Base-by-base conservation (phyloP, 2,888 invertebrate genomes). In the Fragum fragum region DNA sequence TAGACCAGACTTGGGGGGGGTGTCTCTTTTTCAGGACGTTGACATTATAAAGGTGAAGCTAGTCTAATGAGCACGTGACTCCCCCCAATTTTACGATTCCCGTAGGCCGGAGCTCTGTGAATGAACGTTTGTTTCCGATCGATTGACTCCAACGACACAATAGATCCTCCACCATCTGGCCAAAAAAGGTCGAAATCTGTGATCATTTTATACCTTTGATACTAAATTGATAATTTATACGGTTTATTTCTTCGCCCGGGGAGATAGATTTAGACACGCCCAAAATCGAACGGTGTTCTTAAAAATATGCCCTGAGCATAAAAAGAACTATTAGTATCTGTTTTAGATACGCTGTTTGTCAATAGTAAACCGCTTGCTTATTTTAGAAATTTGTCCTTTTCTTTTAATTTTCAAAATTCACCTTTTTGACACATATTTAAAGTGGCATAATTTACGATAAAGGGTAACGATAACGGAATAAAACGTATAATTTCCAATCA, bases 181-280 rank as follows among this genome's bases (percentile, higher is more conserved):
- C 63, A 42, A 66, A 66, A 39, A 42, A 21, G 66, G 42, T 73
- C 73, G 68, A 78, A 78, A 81, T 72, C 81, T 75, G 66, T 66
- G 82, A 79, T 76, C 82, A 79, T 59, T 76, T 76, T 76, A 61
- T 82, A 82, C 82, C 76, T 82, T 79, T 73, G 79, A 75, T 73
- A 61, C 79, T 73, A 79, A 82, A 82, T 82, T 82, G 82, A 82
- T 82, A 82, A 82, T 82, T 82, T 82, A 82, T 82, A 79, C 78
- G 72, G 82, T 69, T 79, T 76, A 63, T 36, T 47, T n/a, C 18
- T 47, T 47, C 47, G 14, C 47, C 47, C 7, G 47, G 47, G 36
- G 47, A 47, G 7, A 5, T 18, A 9, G 47, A 18, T 47, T 47
- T 47, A 14, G 47, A 18, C 47, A 47, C 47, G 47, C 47, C 47